Percentiles rank a stretch among this genome's conserved stretches.
These are phyloP conservation scores for Rhopalosiphum nymphaeae DNA, from an alignment of 2,888 invertebrate genomes.

Conservation along the genomic window DNA sequence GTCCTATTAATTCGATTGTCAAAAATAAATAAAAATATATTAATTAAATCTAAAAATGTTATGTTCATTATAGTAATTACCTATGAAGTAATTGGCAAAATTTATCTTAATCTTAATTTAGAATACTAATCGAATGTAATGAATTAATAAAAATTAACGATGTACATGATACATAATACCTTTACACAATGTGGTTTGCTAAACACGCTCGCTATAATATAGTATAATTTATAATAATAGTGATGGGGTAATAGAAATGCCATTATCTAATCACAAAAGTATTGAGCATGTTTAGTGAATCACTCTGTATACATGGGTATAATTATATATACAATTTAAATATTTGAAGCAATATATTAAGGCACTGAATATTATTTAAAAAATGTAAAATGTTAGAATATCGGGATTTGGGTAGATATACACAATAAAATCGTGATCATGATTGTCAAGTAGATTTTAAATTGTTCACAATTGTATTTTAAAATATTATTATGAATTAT, in stretches of 20 bases:
- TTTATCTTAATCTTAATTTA: slow-evolving; percentile 60
- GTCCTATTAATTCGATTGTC: slow-evolving; percentile 58
- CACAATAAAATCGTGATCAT: slow-evolving; percentile 46
- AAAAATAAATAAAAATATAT: slow-evolving; percentile 40
- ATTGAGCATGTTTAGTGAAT: slow-evolving; percentile 27
- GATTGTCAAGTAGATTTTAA: slow-evolving; percentile 57
- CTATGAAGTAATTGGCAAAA: slow-evolving; percentile 44
- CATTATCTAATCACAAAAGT: slow-evolving; percentile 32
- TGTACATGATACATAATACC: background rate
- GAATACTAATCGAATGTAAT: slow-evolving; percentile 60
- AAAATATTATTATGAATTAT: slow-evolving; percentile 15
- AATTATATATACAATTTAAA: slow-evolving; percentile 6
- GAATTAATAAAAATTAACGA: slow-evolving; percentile 15
- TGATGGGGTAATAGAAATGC: background rate
- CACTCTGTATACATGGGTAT: background rate
- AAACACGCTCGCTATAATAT: slow-evolving; percentile 34
- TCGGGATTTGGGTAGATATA: background rate
- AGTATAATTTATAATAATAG: background rate
- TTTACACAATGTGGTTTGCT: slow-evolving; percentile 16
- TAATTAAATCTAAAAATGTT: slow-evolving; percentile 18
- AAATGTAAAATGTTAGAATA: slow-evolving; percentile 42
- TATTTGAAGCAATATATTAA: slow-evolving; percentile 57
- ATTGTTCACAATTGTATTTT: slow-evolving; percentile 30
- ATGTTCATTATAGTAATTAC: background rate
- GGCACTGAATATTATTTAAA: slow-evolving; percentile 55